Conservation (phyloP, 2,888 invertebrate species). For the Pristionchus arcanus region DNA sequence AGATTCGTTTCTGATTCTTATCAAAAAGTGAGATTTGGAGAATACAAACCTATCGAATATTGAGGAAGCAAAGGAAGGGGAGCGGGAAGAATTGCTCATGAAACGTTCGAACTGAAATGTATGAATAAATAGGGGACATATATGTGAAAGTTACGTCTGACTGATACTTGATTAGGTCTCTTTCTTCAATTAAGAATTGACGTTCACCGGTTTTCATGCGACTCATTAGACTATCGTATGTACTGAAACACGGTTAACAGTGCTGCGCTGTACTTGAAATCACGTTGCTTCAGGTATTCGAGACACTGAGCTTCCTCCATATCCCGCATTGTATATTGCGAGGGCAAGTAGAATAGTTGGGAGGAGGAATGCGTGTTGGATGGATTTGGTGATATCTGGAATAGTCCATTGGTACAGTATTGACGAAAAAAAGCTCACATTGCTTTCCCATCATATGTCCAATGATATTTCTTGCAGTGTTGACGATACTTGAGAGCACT, state of each 20-base stretch:
- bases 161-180: neutral
- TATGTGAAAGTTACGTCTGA: neutral
- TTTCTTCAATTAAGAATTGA: neutral
- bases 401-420: neutral
- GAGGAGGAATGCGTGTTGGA: neutral
- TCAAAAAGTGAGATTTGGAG: too few relatives aligned
- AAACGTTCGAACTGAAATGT: slow-evolving; percentile 19
- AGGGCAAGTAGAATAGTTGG: neutral
- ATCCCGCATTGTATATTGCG: neutral
- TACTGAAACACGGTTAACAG: neutral
- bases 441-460: neutral
- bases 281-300: neutral
- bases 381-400: neutral
- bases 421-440: neutral
- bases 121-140: neutral
- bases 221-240: neutral
- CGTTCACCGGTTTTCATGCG: neutral
- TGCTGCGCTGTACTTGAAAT: neutral
- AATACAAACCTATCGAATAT: slow-evolving; percentile 46
- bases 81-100: neutral
- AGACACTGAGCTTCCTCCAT: neutral
- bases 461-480: neutral
- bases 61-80: neutral
- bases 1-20: too few relatives aligned
- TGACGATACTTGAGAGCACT: neutral